These are phyloP conservation scores for Phenganax marumi DNA, from an alignment of 92 coral and sea anemone species.

Conservation along the genomic window DNA sequence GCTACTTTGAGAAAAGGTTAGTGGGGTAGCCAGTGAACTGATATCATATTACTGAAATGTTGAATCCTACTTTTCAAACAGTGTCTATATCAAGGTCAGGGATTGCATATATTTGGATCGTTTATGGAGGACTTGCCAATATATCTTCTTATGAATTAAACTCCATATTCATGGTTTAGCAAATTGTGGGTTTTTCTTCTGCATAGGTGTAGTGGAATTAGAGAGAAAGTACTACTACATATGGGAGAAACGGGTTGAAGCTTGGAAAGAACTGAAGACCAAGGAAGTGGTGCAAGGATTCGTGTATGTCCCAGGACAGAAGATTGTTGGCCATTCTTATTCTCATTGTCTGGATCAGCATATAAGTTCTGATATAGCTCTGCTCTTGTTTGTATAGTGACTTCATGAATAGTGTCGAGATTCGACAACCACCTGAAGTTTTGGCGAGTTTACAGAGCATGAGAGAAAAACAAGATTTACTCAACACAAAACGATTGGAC, in stretches of 20 bases:
- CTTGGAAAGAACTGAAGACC: constrained; percentile 84
- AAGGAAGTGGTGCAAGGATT: constrained; percentile 65
- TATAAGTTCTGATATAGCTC: background rate
- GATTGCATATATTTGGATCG: no score
- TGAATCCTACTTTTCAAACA: no score
- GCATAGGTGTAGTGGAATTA: constrained; percentile 82
- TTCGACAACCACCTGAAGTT: constrained; percentile 79
- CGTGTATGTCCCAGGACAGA: constrained; percentile 47
- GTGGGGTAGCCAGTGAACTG: background rate
- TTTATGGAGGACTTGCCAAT: no score
- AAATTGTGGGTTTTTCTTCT: background rate
- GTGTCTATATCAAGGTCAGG: no score
- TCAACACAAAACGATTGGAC: constrained; percentile 77
- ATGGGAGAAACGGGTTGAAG: constrained; percentile 84
- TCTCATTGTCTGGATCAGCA: background rate
- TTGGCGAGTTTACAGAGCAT: constrained; percentile 67
- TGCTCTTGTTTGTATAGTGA: constrained; percentile 55
- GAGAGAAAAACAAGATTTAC: constrained; percentile 67
- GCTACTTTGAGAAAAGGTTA: constrained; percentile 74
- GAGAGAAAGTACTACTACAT: constrained; percentile 71
- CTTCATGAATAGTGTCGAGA: constrained; percentile 70
- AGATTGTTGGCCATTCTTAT: background rate
- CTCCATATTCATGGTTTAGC: no score
- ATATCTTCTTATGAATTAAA: no score
- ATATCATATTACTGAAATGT: no score